Evolutionary conservation across 2,888 invertebrate species (phyloP).

Genomic region (Incurvaria masculella): DNA sequence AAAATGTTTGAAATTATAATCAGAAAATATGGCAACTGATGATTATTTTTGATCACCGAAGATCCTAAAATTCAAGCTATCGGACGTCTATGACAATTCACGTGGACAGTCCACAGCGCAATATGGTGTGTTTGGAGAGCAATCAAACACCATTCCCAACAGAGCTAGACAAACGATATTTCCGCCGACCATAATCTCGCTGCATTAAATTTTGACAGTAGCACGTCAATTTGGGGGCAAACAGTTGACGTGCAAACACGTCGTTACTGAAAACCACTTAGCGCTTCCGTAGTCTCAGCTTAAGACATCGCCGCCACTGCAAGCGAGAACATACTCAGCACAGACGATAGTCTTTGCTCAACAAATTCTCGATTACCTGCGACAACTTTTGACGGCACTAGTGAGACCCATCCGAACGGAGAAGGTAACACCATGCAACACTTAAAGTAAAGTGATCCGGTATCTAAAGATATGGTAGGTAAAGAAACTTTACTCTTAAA

Average conservation of each 20-base stretch:
- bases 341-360: not conserved
- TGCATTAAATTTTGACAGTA: not conserved
- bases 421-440: no score
- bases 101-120: not conserved
- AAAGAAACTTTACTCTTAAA: no score
- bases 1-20: no score
- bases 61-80: no score
- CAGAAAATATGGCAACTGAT: no score
- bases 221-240: not conserved
- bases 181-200: not conserved
- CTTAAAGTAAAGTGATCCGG: no score
- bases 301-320: conserved; percentile 1
- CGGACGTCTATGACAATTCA: no score
- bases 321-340: not conserved
- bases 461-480: no score
- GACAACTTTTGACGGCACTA: no score
- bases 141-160: not conserved
- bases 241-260: not conserved
- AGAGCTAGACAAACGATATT: not conserved
- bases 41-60: no score
- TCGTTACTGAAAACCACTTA: conserved; percentile 8
- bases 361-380: no score
- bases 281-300: not conserved
- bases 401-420: no score
- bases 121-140: not conserved